phyloP scores from a whole-genome alignment of 2,888 invertebrate genomes.

The Sycophila texana region DNA sequence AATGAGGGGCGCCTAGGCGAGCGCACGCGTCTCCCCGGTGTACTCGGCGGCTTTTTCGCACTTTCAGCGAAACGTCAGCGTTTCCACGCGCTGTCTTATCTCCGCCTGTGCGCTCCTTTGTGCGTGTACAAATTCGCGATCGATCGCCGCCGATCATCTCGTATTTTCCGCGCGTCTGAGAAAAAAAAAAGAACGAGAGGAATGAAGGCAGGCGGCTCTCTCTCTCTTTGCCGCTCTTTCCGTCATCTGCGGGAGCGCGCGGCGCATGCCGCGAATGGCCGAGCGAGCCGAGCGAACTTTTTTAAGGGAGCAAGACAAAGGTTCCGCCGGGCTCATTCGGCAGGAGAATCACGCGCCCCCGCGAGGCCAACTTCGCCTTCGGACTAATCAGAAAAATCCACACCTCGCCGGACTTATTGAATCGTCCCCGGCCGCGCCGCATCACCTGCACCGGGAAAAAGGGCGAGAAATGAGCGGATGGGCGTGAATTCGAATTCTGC shows the following conservation, averaged over 20 bases:
- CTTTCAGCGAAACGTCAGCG: slow-evolving; percentile 73
- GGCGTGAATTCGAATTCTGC: not conserved
- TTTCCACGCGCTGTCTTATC: slow-evolving; percentile 54
- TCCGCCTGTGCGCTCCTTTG: not conserved
- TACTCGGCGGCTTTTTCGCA: slow-evolving; percentile 61
- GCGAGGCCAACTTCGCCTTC: slow-evolving; percentile 68
- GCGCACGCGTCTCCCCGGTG: not conserved
- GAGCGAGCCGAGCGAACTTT: slow-evolving; percentile 58
- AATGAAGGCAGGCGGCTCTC: no score
- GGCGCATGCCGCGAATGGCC: slow-evolving; percentile 65
- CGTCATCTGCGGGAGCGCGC: not conserved
- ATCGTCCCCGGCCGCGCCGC: slow-evolving; percentile 60
- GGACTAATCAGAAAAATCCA: slow-evolving; percentile 74
- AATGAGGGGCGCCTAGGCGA: not conserved
- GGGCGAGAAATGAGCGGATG: not conserved
- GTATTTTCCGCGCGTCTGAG: not conserved
- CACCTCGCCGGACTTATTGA: slow-evolving; percentile 71
- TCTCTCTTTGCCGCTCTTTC: slow-evolving; percentile 1
- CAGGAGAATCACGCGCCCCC: slow-evolving; percentile 70
- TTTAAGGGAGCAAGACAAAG: slow-evolving; percentile 58
- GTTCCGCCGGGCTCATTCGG: slow-evolving; percentile 61
- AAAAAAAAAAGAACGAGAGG: no score
- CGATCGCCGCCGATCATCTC: not conserved
- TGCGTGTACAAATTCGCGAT: not conserved
- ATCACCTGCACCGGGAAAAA: not conserved